Base-by-base conservation (phyloP, 2,888 invertebrate genomes). In the Enoplolaimus lenunculus region DNA sequence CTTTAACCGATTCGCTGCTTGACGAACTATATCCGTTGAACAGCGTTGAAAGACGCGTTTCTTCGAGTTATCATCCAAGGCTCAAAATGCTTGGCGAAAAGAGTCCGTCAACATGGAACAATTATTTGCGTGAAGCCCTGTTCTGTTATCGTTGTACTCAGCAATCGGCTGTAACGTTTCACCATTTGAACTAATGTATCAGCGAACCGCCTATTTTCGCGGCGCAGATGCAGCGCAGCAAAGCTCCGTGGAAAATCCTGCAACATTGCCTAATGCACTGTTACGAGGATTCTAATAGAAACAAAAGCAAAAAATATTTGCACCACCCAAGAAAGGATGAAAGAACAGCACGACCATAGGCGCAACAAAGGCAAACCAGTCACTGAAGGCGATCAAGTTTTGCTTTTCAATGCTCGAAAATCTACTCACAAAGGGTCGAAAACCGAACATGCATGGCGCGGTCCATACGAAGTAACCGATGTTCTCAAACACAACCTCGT, bases 21-120 rank as follows among this genome's bases (percentile, higher is more conserved):
- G 45, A 45, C 45, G 45, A 45, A 45, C 45, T 45, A 21, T 45
- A 21, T 21, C 7, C 21, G 7, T 13, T 45, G 21, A 45, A 45
- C 45, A 45, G 21, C 7, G 21, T 45, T 13, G 45, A 45, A 21
- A 7, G 21, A 13, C 7, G 45, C 7, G 45, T 62, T 7, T 62
- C 64, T n/a, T 62, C 64, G 16, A 30, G 30, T 28, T 62, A 62
- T n/a, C 64, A 62, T n/a, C 64, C 64, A 7, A 7, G 64, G 28
- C 21, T 45, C 7, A 45, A 45, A 45, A 45, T 45, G 45, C 7
- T 45, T 21, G 45, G 45, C 21, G 45, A 45, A 13, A 21, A 45
- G 7, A 21, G 21, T 45, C 45, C 7, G 45, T 13, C 7, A 45
- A 45, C 7, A 13, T 45, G 45, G 45, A 21, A 45, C 21, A 45